Evolutionary conservation across 2,797 vertebrate genomes (phyloP).

Genomic region (Delichon dasypus): DNA sequence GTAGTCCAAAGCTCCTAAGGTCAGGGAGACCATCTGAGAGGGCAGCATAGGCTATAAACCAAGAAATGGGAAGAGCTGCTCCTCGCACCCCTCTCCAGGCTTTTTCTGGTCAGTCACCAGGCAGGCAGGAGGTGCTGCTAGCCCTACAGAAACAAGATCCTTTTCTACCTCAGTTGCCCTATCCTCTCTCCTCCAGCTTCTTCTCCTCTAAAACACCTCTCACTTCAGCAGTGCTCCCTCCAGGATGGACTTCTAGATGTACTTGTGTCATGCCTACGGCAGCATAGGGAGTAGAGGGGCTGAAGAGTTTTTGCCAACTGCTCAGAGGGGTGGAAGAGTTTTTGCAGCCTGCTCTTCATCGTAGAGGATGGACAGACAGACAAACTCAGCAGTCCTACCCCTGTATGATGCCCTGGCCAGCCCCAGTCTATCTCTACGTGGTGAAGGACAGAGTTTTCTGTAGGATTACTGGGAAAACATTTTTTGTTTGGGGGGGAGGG

Average conservation of each 20-base stretch:
- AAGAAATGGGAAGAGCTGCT: neutral
- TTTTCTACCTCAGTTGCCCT: neutral
- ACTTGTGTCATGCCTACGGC: neutral
- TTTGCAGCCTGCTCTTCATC: neutral
- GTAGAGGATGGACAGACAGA: neutral
- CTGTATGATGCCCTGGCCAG: neutral
- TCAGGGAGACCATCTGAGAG: neutral
- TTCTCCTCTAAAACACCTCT: neutral
- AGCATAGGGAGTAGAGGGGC: neutral
- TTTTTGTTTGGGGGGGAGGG: neutral
- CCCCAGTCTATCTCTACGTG: neutral
- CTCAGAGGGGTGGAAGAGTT: neutral
- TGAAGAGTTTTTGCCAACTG: neutral
- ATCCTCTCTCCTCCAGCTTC: neutral
- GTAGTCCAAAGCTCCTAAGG: neutral
- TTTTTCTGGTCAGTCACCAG: neutral
- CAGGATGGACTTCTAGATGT: neutral
- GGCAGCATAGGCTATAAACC: neutral
- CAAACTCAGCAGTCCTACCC: neutral
- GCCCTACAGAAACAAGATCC: neutral
- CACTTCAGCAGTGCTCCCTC: neutral
- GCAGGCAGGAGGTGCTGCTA: neutral
- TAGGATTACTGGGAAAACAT: neutral
- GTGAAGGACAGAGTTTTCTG: neutral
- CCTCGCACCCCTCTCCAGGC: neutral